A percentile compares a stretch with the other conserved stretches of the same genome.
Evolutionary conservation across 2,797 vertebrate genomes (phyloP).

Genomic region (Melopsittacus undulatus): DNA sequence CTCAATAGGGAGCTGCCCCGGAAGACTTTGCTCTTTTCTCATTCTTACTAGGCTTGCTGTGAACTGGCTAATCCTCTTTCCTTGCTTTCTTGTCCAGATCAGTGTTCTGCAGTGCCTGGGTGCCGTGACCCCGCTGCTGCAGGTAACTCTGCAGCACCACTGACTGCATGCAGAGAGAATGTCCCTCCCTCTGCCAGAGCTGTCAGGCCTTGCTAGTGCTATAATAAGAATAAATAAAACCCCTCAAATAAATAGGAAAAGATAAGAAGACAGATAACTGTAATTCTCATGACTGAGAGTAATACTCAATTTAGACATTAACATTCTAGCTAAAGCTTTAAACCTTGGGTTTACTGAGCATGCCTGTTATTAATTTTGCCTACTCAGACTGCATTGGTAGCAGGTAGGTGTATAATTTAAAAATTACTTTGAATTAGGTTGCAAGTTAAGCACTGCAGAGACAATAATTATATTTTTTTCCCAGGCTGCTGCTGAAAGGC

Average conservation of each 20-base stretch:
- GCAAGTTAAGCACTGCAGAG: not conserved
- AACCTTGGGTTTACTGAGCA: slow-evolving; percentile 29
- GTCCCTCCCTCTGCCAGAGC: not conserved
- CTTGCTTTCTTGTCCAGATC: not conserved
- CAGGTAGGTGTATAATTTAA: slow-evolving; percentile 44
- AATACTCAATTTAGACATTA: slow-evolving; percentile 46
- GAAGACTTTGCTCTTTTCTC: not conserved
- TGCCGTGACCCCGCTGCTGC: not conserved
- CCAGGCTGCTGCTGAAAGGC: not conserved
- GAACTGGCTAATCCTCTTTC: not conserved
- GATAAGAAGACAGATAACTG: slow-evolving; percentile 32
- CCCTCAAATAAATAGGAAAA: slow-evolving; percentile 41
- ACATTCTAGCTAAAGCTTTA: slow-evolving; percentile 12
- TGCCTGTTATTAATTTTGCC: slow-evolving; percentile 43
- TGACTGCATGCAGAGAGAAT: fast-evolving
- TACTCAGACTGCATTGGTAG: slow-evolving; percentile 27
- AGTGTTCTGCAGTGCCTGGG: not conserved
- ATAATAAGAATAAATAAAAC: slow-evolving; percentile 41
- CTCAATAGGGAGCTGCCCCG: not conserved
- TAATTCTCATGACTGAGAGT: slow-evolving; percentile 30
- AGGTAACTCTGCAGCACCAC: not conserved
- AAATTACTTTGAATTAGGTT: slow-evolving; percentile 37
- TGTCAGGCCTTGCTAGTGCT: not conserved
- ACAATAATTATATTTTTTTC: not conserved
- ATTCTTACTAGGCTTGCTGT: not conserved